Base-by-base conservation (phyloP, 2,888 invertebrate species). In the Plebejus argus region DNA sequence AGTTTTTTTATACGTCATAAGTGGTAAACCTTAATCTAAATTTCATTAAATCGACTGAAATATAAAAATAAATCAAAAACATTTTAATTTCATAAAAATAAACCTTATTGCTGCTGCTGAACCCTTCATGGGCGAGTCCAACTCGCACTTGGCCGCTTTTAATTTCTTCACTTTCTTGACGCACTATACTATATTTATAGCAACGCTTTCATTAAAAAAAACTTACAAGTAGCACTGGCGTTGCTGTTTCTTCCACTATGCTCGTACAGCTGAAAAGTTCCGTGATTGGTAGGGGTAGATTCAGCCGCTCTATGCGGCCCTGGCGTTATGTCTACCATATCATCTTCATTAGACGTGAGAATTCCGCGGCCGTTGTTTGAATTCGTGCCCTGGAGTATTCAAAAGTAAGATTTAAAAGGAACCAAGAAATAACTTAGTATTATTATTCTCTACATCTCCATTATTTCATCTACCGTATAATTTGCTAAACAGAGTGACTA, bases 181-280 rank as follows among this genome's bases (percentile, higher is more conserved):
- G n/a, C n/a, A n/a, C n/a, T n/a, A n/a, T n/a, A n/a, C n/a, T n/a
- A n/a, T 58, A 28, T 35, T 71, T 70, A 61, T 33, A 76, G 53
- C 18, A 53, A 53, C 1, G 18, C 18, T 45, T 15, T 53, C 3
- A 49, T n/a, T 8, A 10, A 70, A 70, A 75, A 76, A 78, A 33
- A 90, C 89, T 90, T 79, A 93, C 93, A 93, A 79, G 85, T 89
- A 18, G 88, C 85, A 79, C 88, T 90, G 1, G 88, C 87, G 72
- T 85, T 85, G 53, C 90, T 88, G 79, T 86, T 86, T 45, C 91
- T 85, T 6, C 86, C 86, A 56, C 85, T 81, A 81, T 91, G 90
- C 78, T 93, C 93, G 84, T 92, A 92, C 1, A 93, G 86, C 79
- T 92, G 91, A 82, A 93, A 93, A 66, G 93, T 93, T 72, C 93